Conservation (phyloP, 2,113 vertebrate species). For the Litocranius walleri region DNA sequence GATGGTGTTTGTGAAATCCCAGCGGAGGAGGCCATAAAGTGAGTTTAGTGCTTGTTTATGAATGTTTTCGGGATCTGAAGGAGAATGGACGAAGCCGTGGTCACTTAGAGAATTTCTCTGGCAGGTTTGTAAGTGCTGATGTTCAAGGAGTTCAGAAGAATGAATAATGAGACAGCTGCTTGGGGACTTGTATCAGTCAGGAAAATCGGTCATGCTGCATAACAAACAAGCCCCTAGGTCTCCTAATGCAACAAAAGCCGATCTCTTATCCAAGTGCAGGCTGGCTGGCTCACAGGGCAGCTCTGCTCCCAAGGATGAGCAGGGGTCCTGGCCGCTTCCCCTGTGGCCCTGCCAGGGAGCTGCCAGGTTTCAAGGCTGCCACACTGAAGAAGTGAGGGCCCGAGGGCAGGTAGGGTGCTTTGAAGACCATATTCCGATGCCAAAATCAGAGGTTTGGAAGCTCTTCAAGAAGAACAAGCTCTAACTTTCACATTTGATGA, state of each 20-base stretch:
- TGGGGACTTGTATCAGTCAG: background rate
- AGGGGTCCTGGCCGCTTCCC: background rate
- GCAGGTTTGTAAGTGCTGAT: background rate
- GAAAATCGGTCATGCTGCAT: background rate
- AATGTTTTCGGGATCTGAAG: background rate
- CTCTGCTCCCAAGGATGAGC: background rate
- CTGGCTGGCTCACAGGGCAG: background rate
- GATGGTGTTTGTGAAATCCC: background rate
- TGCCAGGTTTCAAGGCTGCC: accelerated
- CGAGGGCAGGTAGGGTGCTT: background rate
- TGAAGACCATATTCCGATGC: background rate
- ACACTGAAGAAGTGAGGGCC: background rate
- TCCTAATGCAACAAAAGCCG: background rate
- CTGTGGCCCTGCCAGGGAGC: background rate
- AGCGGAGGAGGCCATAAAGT: background rate
- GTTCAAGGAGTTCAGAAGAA: background rate
- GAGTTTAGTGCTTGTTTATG: background rate
- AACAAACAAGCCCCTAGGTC: background rate
- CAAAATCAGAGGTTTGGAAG: background rate
- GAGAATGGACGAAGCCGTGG: background rate
- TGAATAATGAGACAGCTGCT: background rate
- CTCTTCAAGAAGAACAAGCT: background rate
- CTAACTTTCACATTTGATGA: background rate
- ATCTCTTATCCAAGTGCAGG: background rate
- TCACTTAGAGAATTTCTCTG: background rate